Evolutionary conservation across 1,140 invertebrate genomes (phyloP).

Genomic region (Stratiolaelaps scimitus): DNA sequence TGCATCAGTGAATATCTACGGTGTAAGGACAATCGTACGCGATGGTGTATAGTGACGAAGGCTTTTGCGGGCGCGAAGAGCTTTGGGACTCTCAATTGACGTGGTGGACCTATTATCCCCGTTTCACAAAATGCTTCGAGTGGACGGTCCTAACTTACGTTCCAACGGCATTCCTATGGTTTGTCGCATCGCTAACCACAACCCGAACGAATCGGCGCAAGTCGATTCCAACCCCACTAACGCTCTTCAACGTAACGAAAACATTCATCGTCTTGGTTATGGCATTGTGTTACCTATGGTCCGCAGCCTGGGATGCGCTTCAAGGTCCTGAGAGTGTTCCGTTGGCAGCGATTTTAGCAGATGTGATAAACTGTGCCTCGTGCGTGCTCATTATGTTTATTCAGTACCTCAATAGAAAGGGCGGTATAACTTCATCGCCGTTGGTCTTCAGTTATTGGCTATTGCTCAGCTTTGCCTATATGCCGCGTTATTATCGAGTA

Average conservation of each 20-base stretch:
- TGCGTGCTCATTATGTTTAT: conserved; percentile 6
- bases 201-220: background rate
- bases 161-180: conserved; percentile 10
- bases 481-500: conserved; percentile 6
- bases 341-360: background rate
- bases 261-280: background rate
- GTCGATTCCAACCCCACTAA: background rate
- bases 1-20: conserved; percentile 28
- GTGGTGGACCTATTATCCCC: conserved; percentile 18
- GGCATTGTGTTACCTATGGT: conserved; percentile 19
- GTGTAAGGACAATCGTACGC: too few relatives aligned
- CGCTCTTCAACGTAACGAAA: conserved; percentile 3
- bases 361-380: conserved; percentile 1
- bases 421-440: background rate
- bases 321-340: background rate
- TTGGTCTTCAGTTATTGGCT: conserved; percentile 12
- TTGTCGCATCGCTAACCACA: background rate
- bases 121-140: conserved; percentile 33
- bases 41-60: too few relatives aligned
- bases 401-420: conserved; percentile 9
- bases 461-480: background rate
- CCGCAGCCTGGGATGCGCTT: conserved; percentile 7
- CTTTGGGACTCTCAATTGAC: too few relatives aligned
- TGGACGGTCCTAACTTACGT: conserved; percentile 32
- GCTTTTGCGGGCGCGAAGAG: too few relatives aligned